phyloP scores from a whole-genome alignment of 2,113 vertebrate species.

The Cottus gobio region DNA sequence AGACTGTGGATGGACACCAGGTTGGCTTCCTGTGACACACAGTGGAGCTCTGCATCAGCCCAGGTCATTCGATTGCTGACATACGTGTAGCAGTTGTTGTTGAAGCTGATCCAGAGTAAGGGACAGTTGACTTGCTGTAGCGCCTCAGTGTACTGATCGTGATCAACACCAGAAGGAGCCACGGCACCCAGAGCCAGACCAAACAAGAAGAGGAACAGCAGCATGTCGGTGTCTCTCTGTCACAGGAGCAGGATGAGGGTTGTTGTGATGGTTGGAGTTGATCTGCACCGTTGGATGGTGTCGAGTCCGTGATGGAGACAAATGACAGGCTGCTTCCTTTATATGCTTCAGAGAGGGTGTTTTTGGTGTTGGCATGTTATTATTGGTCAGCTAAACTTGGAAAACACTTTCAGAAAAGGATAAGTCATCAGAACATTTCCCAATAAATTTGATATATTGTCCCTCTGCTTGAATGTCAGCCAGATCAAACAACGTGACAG shows the following conservation, averaged over 20 bases:
- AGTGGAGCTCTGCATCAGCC: slow-evolving; percentile 51
- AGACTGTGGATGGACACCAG: slow-evolving; percentile 50
- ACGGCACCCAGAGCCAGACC: slow-evolving; percentile 32
- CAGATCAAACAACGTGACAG: too few species aligned
- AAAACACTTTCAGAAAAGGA: not conserved
- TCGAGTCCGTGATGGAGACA: not conserved
- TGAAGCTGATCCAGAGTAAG: slow-evolving; percentile 35
- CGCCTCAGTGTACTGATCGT: too few species aligned
- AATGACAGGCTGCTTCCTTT: not conserved
- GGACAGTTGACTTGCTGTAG: slow-evolving; percentile 19
- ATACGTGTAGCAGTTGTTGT: slow-evolving; percentile 36
- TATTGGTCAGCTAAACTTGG: not conserved
- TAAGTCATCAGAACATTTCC: not conserved
- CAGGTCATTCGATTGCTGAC: not conserved
- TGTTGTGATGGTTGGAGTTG: not conserved
- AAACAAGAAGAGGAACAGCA: slow-evolving; percentile 5
- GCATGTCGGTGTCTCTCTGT: slow-evolving; percentile 18
- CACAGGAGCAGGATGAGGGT: not conserved
- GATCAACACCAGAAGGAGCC: slow-evolving; percentile 8
- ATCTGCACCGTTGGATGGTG: not conserved
- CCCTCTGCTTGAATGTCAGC: too few species aligned
- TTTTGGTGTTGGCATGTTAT: not conserved
- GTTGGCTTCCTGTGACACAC: slow-evolving; percentile 33
- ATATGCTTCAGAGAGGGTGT: slow-evolving; percentile 6
- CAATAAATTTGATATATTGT: too few species aligned